A percentile compares a stretch with the other conserved stretches of the same genome.
These are phyloP conservation scores for Pelagia noctiluca DNA, from an alignment of 30 jellyfish, hydroid and myxozoan genomes.

Conservation along the genomic window DNA sequence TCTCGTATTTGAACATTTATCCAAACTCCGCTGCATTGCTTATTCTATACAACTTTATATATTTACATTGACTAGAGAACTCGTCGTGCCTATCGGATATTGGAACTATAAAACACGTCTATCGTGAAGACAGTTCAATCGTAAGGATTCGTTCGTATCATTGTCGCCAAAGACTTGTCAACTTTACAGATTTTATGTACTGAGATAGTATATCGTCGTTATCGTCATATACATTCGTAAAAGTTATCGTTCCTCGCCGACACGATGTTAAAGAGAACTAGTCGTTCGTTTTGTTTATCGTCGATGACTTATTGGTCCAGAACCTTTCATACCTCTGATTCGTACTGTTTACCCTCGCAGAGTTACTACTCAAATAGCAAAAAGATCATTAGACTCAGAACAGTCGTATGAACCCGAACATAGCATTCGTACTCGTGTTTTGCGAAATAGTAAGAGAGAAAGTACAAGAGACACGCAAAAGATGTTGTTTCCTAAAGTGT, in stretches of 20 bases:
- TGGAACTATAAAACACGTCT: conserved; percentile 26
- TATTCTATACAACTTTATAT: no score
- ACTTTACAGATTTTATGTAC: conserved; percentile 1
- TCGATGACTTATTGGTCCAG: not conserved
- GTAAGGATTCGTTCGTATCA: conserved; percentile 3
- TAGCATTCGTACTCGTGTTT: not conserved
- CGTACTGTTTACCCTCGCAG: conserved; percentile 1
- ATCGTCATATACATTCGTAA: not conserved
- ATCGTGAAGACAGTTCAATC: conserved; percentile 12
- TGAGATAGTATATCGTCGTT: conserved; percentile 3
- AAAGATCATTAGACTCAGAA: not conserved
- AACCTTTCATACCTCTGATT: not conserved
- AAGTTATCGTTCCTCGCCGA: conserved; percentile 1
- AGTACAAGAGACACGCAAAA: not conserved
- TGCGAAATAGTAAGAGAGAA: not conserved
- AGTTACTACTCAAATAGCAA: not conserved
- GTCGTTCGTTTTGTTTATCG: not conserved
- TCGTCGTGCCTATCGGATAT: conserved; percentile 11
- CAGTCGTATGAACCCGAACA: not conserved
- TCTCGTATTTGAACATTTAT: not conserved
- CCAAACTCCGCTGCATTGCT: not conserved
- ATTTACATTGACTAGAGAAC: not conserved
- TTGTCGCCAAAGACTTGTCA: conserved; percentile 12
- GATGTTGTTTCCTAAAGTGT: not conserved
- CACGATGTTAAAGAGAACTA: not conserved